Evolutionary conservation across 2,113 vertebrate species (phyloP), one percentile per base, ranked within the genome.

Genomic region (Brienomyrus longianalis): DNA sequence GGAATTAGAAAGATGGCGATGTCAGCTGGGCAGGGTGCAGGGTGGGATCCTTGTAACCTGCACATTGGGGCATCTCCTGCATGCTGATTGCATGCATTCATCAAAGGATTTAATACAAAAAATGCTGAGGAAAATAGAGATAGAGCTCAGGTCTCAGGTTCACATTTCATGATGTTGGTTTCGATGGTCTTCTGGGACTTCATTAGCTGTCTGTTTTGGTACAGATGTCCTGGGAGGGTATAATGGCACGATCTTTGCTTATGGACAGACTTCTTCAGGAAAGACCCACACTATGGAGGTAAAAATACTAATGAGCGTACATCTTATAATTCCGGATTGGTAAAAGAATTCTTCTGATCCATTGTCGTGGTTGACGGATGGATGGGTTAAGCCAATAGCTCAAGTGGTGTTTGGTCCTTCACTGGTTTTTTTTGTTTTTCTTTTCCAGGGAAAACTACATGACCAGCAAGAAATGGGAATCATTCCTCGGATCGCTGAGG

Each of bases 221-320:
- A 35, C 89, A 99, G 98, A 98, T 91, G 98, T 98, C 66, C 95
- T 99, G 91, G 97, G 95, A 0, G 98, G 98, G 88, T 99, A 99
- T 92, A 99, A 99, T 13, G 98, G 98, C 59, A 99, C 98, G 86
- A 98, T 99, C 91, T 99, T 99, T 91, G 98, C 98, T 91, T 98
- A 98, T 17, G 98, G 98, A 91, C 97, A 98, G 93, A 98, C 98
- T 0, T 97, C 97, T 5, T 99, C 98, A 2, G 98, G 98, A 92
- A 99, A 99, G 95, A 99, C 97, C 85, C 97, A 98, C 93, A 99
- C 98, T 62, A 98, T 99, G 98, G 98, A 98, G 97, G 97, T 98
- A 94, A 88, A 10, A 13, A 15, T 35, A 48, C 35, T 50, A 50
- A 47, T 50, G 17, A 84, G 15, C 39, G 3, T 83, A 21, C 35